These are phyloP conservation scores for Drosophila nikananu DNA, from an alignment of 1,140 invertebrate species.

Conservation along the genomic window DNA sequence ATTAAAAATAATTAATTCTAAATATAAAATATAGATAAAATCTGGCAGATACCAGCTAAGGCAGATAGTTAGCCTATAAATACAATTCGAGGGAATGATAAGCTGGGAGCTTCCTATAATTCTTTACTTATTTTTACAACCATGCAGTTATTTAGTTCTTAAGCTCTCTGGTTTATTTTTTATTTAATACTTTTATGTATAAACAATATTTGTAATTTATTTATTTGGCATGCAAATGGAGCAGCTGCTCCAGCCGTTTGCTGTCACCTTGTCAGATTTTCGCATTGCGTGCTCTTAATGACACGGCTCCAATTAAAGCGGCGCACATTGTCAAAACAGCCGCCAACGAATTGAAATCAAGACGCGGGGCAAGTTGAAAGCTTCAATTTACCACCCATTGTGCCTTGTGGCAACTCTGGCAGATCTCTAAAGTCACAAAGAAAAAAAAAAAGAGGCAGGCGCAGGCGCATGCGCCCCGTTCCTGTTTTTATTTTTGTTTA, in stretches of 20 bases:
- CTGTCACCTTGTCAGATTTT: conserved; percentile 31
- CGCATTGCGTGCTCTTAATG: conserved; percentile 74
- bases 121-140: not conserved
- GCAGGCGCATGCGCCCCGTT: conserved; percentile 39
- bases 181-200: not conserved
- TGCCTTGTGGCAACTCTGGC: conserved; percentile 66
- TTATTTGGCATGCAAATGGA: not conserved
- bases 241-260: not conserved
- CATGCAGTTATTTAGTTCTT: too few relatives aligned
- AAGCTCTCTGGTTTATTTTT: not conserved
- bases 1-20: too few relatives aligned
- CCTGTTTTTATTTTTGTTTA: conserved; percentile 5
- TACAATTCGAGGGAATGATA: not conserved
- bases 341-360: conserved; percentile 73
- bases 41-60: not conserved
- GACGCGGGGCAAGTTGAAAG: conserved; percentile 66
- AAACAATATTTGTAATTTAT: conserved; percentile 12
- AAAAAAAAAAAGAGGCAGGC: conserved; percentile 6
- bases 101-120: not conserved
- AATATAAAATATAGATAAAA: not conserved
- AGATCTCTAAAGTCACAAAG: conserved; percentile 20
- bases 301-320: conserved; percentile 77
- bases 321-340: conserved; percentile 78
- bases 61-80: not conserved
- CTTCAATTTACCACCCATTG: conserved; percentile 82